Evolutionary conservation across 2,113 vertebrate species (phyloP).

Genomic region (Trochalopteron elliotii): DNA sequence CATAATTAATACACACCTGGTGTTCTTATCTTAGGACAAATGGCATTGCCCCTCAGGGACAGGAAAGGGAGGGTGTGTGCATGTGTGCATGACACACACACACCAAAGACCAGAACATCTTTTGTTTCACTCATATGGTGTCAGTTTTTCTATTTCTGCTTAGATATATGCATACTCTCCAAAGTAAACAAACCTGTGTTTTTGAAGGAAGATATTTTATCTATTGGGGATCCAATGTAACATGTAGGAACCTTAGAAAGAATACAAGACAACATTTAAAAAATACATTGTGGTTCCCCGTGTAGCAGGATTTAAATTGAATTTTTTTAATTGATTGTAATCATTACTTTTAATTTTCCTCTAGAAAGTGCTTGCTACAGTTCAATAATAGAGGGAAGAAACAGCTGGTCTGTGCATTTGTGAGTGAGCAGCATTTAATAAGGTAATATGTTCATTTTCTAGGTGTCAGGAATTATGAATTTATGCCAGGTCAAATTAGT

Average conservation of each 20-base stretch:
- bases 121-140: neutral
- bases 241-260: neutral
- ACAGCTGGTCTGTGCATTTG: constrained; percentile 55
- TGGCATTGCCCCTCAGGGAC: neutral
- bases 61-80: neutral
- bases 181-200: neutral
- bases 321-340: constrained; percentile 20
- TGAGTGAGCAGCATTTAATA: constrained; percentile 45
- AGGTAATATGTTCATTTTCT: constrained; percentile 51
- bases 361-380: constrained; percentile 16
- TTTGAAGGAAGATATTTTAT: neutral
- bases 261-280: neutral
- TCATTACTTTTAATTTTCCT: constrained; percentile 56
- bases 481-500: constrained; percentile 37
- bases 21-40: neutral
- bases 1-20: neutral
- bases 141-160: neutral
- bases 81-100: neutral
- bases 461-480: constrained; percentile 19
- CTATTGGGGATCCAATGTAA: neutral
- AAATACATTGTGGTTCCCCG: neutral
- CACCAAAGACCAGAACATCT: neutral
- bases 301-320: constrained; percentile 5
- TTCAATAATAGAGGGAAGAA: constrained; percentile 7
- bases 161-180: neutral